These are phyloP conservation scores for Poeciliopsis turneri DNA, from an alignment of 2,797 vertebrate species.

Conservation along the genomic window DNA sequence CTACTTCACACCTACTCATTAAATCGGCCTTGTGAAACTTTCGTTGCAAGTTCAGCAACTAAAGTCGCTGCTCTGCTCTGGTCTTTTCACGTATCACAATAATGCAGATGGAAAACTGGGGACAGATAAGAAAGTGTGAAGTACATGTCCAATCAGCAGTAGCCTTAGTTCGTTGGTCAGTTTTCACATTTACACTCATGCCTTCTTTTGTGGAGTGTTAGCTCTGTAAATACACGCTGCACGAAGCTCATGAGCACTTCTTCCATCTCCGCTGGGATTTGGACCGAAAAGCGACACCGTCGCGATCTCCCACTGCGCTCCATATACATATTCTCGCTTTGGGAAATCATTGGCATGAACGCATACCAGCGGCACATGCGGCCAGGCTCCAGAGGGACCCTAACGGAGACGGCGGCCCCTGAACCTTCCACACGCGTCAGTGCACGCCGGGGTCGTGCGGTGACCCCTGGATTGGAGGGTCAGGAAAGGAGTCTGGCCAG, in stretches of 20 bases:
- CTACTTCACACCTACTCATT: background rate
- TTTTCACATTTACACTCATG: slow-evolving; percentile 64
- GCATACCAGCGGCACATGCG: slow-evolving; percentile 38
- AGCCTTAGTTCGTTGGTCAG: slow-evolving; percentile 14
- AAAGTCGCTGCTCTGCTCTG: background rate
- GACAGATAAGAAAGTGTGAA: background rate
- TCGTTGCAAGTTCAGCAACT: background rate
- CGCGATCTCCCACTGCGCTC: slow-evolving; percentile 37
- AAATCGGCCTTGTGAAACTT: background rate
- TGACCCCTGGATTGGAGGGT: slow-evolving; percentile 47
- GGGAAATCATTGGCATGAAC: slow-evolving; percentile 32
- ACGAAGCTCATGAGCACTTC: slow-evolving; percentile 69
- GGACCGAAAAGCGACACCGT: slow-evolving; percentile 44
- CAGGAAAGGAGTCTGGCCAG: slow-evolving; percentile 35
- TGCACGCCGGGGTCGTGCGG: slow-evolving; percentile 52
- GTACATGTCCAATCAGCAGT: slow-evolving; percentile 4
- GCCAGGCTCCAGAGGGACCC: slow-evolving; percentile 61
- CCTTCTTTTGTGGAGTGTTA: slow-evolving; percentile 68
- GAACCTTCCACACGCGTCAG: slow-evolving; percentile 68
- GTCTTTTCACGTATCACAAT: background rate
- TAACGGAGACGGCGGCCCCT: slow-evolving; percentile 57
- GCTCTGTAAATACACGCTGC: slow-evolving; percentile 73
- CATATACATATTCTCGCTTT: slow-evolving; percentile 26
- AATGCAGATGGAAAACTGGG: background rate
- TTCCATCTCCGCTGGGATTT: slow-evolving; percentile 63